Evolutionary conservation across 2,888 invertebrate species (phyloP), one percentile per base, ranked within the genome.

Genomic region (Drosophila putrida): DNA sequence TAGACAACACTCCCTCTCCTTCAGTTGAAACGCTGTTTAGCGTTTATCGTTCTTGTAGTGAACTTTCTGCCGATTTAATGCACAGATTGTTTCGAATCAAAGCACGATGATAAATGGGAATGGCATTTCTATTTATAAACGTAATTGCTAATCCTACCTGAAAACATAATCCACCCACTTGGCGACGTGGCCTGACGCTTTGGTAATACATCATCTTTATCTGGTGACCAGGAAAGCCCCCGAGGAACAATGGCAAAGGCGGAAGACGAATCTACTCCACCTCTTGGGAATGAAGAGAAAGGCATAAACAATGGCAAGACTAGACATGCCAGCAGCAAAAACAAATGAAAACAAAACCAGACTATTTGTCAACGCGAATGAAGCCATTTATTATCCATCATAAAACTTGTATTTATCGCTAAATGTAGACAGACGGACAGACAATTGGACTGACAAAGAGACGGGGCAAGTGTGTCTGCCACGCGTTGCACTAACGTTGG

Each of bases 371-470:
- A 90, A 90, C 91, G 89, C 73, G 91, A 90, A 90, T 90, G 89
- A 90, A 90, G 91, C 91, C 90, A 90, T 90, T 90, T 90, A 90
- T 90, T 90, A 90, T 90, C 89, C 90, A 90, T 90, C 90, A 90
- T 90, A 90, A 89, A 90, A 90, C 90, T 90, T 90, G 90, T 90
- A 90, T 90, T 90, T 90, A 90, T 89, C 85, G 89, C 81, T 82
- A 83, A 90, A 90, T 85, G 90, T 78, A 72, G 59, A 51, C 55
- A 44, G 44, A 44, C 41, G 33, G 15, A 54, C 20, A 15, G 20
- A 20, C 10, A 1, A 15, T 28, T 4, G 0, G 15, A 33, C 4
- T 6, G 51, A 39, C n/a, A 66, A 11, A 43, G n/a, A 46, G 44
- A 10, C 10, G 47, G 15, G 33, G 33, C 33, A 11, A 49, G 47